Evolutionary conservation across 2,797 vertebrate species (phyloP).

Genomic region (Oryzias sinensis): DNA sequence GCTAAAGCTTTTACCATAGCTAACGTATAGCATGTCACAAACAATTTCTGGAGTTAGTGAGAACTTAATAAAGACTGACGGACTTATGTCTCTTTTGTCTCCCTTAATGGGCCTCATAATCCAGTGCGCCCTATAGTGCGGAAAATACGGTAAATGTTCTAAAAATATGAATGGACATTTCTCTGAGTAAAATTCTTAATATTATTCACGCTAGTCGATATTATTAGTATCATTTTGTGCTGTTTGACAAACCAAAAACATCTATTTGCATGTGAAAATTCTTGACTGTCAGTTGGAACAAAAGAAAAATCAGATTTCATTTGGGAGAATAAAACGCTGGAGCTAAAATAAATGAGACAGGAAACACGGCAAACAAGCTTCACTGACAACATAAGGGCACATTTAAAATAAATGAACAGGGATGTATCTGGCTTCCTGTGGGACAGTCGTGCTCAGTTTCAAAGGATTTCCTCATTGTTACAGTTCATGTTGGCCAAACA

Average conservation of each 20-base stretch:
- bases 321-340: slow-evolving; percentile 19
- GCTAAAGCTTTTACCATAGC: no score
- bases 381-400: slow-evolving; percentile 59
- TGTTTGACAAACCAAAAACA: background rate
- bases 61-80: no score
- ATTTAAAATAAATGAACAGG: slow-evolving; percentile 56
- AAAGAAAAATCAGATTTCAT: slow-evolving; percentile 14
- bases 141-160: no score
- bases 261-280: background rate
- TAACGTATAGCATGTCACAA: no score
- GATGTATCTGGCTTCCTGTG: slow-evolving; percentile 53
- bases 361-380: slow-evolving; percentile 56
- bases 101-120: no score
- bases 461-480: slow-evolving; percentile 29
- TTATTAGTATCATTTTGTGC: background rate
- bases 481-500: slow-evolving; percentile 39
- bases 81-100: no score
- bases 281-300: background rate
- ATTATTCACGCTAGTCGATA: no score
- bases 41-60: no score
- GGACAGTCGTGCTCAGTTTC: slow-evolving; percentile 19
- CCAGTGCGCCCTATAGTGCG: no score
- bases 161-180: background rate
- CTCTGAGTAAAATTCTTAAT: background rate
- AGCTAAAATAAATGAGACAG: slow-evolving; percentile 39